Evolutionary conservation across 2,888 invertebrate species (phyloP).

Genomic region (Chrysotoxum bicinctum): DNA sequence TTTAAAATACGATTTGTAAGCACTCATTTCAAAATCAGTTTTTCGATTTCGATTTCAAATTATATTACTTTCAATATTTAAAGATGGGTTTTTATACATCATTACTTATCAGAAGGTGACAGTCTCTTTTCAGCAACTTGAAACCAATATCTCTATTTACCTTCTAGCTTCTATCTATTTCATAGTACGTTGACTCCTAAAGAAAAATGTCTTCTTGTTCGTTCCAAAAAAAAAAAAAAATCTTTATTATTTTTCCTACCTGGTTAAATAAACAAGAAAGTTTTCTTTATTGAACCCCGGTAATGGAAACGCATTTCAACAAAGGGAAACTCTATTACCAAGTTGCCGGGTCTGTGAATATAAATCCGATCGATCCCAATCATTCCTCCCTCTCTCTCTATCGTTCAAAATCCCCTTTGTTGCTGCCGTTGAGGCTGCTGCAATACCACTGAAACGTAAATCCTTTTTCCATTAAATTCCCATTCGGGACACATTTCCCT

Average conservation of each 20-base stretch:
- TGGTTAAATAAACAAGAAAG: neutral
- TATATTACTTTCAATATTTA: no score
- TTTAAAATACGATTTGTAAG: no score
- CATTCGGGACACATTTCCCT: constrained; percentile 10
- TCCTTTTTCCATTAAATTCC: constrained; percentile 33
- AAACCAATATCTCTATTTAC: neutral
- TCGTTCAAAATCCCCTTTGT: neutral
- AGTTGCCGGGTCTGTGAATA: neutral
- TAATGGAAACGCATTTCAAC: neutral
- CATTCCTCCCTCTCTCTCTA: neutral
- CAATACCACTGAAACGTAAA: constrained; percentile 11
- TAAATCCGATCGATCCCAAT: neutral
- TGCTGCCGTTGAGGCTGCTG: neutral
- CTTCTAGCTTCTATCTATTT: neutral
- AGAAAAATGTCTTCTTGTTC: neutral
- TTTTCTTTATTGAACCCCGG: neutral
- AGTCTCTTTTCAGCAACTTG: neutral
- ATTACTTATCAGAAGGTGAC: neutral
- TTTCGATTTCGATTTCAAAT: no score
- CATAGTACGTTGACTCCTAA: neutral
- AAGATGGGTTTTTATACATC: no score
- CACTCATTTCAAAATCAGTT: no score
- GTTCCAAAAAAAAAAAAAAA: neutral
- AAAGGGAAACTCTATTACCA: neutral
- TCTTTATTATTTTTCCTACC: neutral